Evolutionary conservation across 2,113 vertebrate genomes (phyloP).

Genomic region (Mastomys natalensis): DNA sequence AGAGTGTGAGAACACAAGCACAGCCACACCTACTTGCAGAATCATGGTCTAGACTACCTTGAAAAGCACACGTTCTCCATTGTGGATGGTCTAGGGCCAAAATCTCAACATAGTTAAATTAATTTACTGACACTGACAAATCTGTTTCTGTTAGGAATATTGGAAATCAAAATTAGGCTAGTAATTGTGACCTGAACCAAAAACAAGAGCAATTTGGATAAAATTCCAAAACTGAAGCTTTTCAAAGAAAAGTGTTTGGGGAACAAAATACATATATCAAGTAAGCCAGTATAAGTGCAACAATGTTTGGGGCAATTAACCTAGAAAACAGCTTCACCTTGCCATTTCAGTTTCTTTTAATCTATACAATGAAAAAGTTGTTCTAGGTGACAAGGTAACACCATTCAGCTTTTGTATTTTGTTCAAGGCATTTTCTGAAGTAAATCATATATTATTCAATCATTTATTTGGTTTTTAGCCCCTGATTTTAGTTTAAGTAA

Average conservation of each 20-base stretch:
- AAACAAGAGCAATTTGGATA: background rate
- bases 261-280: background rate
- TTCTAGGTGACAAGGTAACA: no score
- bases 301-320: background rate
- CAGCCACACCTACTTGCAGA: background rate
- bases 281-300: background rate
- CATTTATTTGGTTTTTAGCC: background rate
- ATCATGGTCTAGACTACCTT: background rate
- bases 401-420: background rate
- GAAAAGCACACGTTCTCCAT: background rate
- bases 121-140: background rate
- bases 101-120: background rate
- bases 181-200: background rate
- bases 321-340: background rate
- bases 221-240: background rate
- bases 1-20: background rate
- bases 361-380: background rate
- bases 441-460: background rate
- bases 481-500: background rate
- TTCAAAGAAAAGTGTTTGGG: background rate
- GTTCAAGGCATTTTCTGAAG: background rate
- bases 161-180: slow-evolving; percentile 3
- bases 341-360: background rate
- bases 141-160: background rate
- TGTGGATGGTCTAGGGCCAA: background rate